Conservation (phyloP, 2,888 invertebrate genomes). For the Agrochola litura region DNA sequence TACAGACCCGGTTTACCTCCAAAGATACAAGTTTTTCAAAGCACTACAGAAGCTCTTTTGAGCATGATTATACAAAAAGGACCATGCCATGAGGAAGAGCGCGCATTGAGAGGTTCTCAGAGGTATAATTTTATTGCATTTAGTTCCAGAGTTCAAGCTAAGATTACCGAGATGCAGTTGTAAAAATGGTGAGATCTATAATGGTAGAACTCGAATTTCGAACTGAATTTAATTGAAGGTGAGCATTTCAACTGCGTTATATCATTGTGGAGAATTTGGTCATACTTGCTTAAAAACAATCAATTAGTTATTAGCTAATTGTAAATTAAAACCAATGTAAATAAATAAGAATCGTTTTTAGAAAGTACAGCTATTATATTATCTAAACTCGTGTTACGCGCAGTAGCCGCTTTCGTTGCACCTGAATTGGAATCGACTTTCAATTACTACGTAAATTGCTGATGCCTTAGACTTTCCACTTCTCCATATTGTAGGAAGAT, state of each 20-base stretch:
- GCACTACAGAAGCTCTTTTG: slow-evolving; percentile 67
- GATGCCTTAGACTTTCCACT: slow-evolving; percentile 68
- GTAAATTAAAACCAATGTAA: slow-evolving; percentile 64
- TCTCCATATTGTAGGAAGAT: slow-evolving; percentile 50
- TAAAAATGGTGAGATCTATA: slow-evolving; percentile 26
- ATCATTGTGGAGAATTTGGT: background rate
- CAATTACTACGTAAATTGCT: slow-evolving; percentile 77
- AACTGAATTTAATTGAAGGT: slow-evolving; percentile 2
- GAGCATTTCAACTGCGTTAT: slow-evolving; percentile 2
- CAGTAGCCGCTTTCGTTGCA: slow-evolving; percentile 82
- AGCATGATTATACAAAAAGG: slow-evolving; percentile 66
- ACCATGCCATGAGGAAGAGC: slow-evolving; percentile 76
- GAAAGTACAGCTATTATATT: slow-evolving; percentile 82
- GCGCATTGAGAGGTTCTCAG: slow-evolving; percentile 59
- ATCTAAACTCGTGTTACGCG: slow-evolving; percentile 81
- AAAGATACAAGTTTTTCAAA: slow-evolving; percentile 78
- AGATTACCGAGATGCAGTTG: slow-evolving; percentile 30
- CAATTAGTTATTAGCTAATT: slow-evolving; percentile 29
- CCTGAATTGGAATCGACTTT: slow-evolving; percentile 80
- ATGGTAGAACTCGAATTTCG: slow-evolving; percentile 3
- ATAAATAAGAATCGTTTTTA: slow-evolving; percentile 79
- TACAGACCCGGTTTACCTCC: slow-evolving; percentile 83
- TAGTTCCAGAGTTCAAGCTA: slow-evolving; percentile 58
- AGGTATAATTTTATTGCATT: slow-evolving; percentile 62
- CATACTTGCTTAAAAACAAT: slow-evolving; percentile 11